Base-by-base conservation (phyloP, 2,888 invertebrate species). In the Corbicula japonica region DNA sequence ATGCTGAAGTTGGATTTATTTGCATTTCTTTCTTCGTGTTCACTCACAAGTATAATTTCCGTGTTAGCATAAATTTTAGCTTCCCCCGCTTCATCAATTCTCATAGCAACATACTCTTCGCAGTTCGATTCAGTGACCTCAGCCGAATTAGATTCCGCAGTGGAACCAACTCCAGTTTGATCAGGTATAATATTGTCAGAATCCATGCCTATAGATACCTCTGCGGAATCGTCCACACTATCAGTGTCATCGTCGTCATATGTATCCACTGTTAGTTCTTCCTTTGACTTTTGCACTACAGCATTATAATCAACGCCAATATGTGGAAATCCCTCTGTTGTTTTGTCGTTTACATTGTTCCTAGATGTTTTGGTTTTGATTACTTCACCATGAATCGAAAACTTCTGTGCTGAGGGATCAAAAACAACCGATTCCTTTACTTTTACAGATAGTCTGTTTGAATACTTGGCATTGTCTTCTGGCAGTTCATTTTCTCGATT, bases 371-470 rank as follows among this genome's bases (percentile, higher is more conserved):
- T 3, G 4, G 26, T 15, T 23, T 10, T 46, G 46, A 2, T 44
- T 46, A 38, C 44, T 30, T 44, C 30, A 28, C 32, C 30, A 38
- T 18, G 21, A 35, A 38, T 38, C 23, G 30, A 28, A n/a, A 56
- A 26, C 23, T 56, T 30, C 21, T 26, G 56, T 30, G 68, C 30
- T 28, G 30, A 30, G 15, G 54, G 21, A 56, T 41, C 46, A 44
- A 56, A 68, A 23, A 56, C 56, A 12, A 44, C 68, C 3, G 44
- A 56, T 41, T 68, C 68, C 56, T 32, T 68, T 8, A 44, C 41
- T 0, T 54, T 12, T 21, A 15, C 50, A 30, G n/a, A 18, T 4
- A 10, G 10, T 2, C 34, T 28, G n/a, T 6, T 56, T 4, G 34
- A 30, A 2, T 15, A 56, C 34, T 18, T 5, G 6, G 5, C n/a